Percentiles rank a stretch among this genome's conserved stretches.
These are phyloP conservation scores for Cabera pusaria DNA, from an alignment of 2,888 invertebrate species.

Conservation along the genomic window DNA sequence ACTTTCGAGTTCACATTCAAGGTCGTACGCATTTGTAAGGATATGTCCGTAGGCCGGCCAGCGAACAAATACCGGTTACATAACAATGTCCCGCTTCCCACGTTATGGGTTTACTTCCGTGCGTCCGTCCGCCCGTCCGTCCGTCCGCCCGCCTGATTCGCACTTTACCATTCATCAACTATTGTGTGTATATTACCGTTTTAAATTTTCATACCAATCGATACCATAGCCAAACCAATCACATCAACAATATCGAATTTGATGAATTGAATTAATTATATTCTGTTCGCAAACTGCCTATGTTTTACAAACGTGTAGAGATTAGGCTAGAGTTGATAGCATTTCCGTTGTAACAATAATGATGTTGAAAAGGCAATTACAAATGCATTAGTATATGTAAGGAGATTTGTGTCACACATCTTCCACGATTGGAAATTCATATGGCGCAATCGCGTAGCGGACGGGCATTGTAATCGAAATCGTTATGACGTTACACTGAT, in stretches of 20 bases:
- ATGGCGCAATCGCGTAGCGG: slow-evolving; percentile 36
- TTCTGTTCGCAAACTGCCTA: too few relatives aligned
- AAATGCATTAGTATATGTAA: too few relatives aligned
- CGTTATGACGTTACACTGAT: slow-evolving; percentile 65
- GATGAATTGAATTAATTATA: too few relatives aligned
- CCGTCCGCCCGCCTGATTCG: slow-evolving; percentile 46
- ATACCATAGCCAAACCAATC: too few relatives aligned
- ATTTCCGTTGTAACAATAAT: too few relatives aligned
- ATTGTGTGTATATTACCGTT: too few relatives aligned
- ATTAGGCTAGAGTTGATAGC: too few relatives aligned
- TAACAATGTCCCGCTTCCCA: slow-evolving; percentile 79
- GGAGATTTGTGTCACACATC: too few relatives aligned
- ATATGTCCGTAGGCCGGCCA: slow-evolving; percentile 78
- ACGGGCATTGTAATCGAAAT: slow-evolving; percentile 56
- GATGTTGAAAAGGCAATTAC: too few relatives aligned
- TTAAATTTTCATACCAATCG: too few relatives aligned
- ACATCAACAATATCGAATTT: too few relatives aligned
- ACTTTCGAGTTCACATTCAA: slow-evolving; percentile 81
- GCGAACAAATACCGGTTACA: slow-evolving; percentile 79
- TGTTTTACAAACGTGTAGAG: too few relatives aligned
- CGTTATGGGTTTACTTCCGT: slow-evolving; percentile 64
- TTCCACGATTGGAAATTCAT: slow-evolving; percentile 40
- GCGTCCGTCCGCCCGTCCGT: slow-evolving; percentile 48
- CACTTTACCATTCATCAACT: slow-evolving; percentile 51
- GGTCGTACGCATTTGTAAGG: slow-evolving; percentile 83